phyloP scores from a whole-genome alignment of 2,113 vertebrate species.

The Eolophus roseicapilla region DNA sequence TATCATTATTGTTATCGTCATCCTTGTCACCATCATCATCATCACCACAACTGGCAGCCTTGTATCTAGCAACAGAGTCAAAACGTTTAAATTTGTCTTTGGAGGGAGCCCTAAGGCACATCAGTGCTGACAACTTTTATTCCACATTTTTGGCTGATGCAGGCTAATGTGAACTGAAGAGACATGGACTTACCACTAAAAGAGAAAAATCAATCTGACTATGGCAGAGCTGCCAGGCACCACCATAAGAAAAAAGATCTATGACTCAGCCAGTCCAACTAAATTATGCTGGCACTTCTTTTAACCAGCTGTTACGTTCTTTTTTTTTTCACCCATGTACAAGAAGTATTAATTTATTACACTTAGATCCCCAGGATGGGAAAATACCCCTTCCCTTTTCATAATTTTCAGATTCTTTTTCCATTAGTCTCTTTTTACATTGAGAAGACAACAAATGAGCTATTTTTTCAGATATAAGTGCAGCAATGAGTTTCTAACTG shows the following conservation, averaged over 20 bases:
- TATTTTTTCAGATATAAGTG: not conserved
- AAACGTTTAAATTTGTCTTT: not conserved
- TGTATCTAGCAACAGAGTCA: not conserved
- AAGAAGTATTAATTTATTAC: not conserved
- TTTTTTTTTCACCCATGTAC: not conserved
- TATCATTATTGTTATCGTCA: not conserved
- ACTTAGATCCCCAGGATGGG: not conserved
- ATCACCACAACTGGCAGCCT: not conserved
- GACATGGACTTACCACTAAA: not conserved
- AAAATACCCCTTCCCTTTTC: not conserved
- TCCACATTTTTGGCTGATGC: not conserved
- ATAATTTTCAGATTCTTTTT: not conserved
- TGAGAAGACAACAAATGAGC: not conserved
- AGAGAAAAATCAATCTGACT: not conserved
- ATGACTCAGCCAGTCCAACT: conserved; percentile 38
- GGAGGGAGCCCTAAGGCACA: not conserved
- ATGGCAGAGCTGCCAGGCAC: not conserved
- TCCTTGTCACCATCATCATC: fast-evolving
- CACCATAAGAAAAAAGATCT: conserved; percentile 1
- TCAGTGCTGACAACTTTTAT: not conserved
- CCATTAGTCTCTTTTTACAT: not conserved
- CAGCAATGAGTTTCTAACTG: not conserved
- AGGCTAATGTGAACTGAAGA: not conserved
- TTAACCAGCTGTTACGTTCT: not conserved
- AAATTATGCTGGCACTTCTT: conserved; percentile 26